Conservation (phyloP, 2,888 invertebrate species). For the Ornithoptera priamus region DNA sequence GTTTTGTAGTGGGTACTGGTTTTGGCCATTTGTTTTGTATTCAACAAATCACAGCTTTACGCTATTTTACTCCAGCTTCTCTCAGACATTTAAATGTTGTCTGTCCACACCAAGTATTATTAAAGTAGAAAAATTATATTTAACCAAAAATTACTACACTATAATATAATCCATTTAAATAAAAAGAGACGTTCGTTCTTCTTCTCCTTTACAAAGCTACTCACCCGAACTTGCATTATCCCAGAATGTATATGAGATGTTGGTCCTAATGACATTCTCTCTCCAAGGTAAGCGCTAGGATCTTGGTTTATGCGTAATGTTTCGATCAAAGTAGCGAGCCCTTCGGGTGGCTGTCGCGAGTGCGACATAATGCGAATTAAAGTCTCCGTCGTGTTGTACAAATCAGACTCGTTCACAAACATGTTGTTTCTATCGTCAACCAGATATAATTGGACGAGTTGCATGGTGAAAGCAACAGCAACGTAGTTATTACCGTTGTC, state of each 20-base stretch:
- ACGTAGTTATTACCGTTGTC: slow-evolving; percentile 90
- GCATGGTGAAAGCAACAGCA: slow-evolving; percentile 94
- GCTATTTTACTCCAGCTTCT: no score
- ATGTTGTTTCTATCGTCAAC: slow-evolving; percentile 90
- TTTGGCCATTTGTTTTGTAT: no score
- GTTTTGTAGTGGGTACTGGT: no score
- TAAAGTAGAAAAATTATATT: no score
- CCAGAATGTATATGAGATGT: slow-evolving; percentile 96
- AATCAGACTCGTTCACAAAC: slow-evolving; percentile 89
- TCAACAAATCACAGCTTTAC: no score
- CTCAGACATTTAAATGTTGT: no score
- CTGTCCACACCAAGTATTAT: no score
- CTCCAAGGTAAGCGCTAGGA: slow-evolving; percentile 84
- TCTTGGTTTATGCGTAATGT: slow-evolving; percentile 88
- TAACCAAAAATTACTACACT: no score
- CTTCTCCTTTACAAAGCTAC: slow-evolving; percentile 34
- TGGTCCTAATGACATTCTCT: slow-evolving; percentile 88
- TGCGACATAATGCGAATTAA: slow-evolving; percentile 88
- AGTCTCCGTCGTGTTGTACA: slow-evolving; percentile 92
- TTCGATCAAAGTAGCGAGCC: slow-evolving; percentile 89
- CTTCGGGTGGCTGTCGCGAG: slow-evolving; percentile 89
- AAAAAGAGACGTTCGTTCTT: no score
- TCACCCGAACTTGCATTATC: slow-evolving; percentile 89
- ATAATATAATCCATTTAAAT: no score
- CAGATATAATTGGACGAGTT: slow-evolving; percentile 91